phyloP scores from a whole-genome alignment of 2,113 vertebrate species.

The Hippocampus zosterae region DNA sequence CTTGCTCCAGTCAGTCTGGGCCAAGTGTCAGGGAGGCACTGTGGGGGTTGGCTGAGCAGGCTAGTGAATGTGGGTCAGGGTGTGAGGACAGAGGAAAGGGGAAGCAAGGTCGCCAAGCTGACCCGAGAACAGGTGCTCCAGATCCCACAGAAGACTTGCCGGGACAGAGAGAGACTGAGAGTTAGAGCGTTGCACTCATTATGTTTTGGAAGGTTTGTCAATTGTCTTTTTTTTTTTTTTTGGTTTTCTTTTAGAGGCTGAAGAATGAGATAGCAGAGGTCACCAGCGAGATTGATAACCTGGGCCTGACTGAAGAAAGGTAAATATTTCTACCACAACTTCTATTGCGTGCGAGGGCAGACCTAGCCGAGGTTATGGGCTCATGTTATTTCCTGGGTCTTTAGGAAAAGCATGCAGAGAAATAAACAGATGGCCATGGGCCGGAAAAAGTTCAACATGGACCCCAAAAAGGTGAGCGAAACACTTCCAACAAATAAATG shows the following conservation, averaged over 20 bases:
- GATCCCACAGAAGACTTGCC: slow-evolving; percentile 40
- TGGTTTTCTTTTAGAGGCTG: slow-evolving; percentile 75
- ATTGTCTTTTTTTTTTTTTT: background rate
- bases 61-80: slow-evolving; percentile 58
- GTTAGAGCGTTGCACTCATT: slow-evolving; percentile 18
- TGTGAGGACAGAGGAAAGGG: slow-evolving; percentile 3
- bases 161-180: slow-evolving; percentile 17
- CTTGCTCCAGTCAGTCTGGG: background rate
- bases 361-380: background rate
- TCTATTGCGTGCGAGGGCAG: background rate
- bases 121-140: slow-evolving; percentile 56
- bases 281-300: slow-evolving; percentile 93
- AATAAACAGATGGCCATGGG: slow-evolving; percentile 97
- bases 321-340: slow-evolving; percentile 39
- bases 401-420: slow-evolving; percentile 96
- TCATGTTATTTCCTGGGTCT: slow-evolving; percentile 10
- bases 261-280: slow-evolving; percentile 99
- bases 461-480: slow-evolving; percentile 89
- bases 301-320: slow-evolving; percentile 94
- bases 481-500: background rate
- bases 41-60: background rate
- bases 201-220: slow-evolving; percentile 7
- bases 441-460: slow-evolving; percentile 99
- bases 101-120: slow-evolving; percentile 20
- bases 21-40: slow-evolving; percentile 1